Conservation (phyloP, 2,888 invertebrate genomes). For the Glomeris marginata region DNA sequence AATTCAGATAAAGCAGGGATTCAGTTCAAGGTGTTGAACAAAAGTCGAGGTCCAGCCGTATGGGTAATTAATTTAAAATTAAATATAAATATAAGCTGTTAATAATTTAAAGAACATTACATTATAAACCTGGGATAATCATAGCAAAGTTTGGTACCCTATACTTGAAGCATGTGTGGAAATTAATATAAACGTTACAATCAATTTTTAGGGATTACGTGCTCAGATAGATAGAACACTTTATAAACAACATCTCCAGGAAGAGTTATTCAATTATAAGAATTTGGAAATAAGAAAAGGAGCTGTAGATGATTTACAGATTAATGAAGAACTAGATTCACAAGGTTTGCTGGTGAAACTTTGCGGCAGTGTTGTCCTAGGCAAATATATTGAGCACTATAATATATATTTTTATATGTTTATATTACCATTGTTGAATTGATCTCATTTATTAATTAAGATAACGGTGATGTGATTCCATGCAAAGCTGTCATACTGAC, state of each 20-base stretch:
- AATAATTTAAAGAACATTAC: neutral
- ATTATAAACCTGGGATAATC: neutral
- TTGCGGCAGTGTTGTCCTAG: neutral
- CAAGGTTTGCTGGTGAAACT: conserved; percentile 6
- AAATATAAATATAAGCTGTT: conserved; percentile 2
- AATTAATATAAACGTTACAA: neutral
- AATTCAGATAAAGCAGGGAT: conserved; percentile 49
- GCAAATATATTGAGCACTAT: neutral
- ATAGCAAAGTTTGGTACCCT: neutral
- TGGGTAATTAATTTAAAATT: conserved; percentile 36
- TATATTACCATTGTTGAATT: neutral
- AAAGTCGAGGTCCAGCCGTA: conserved; percentile 68
- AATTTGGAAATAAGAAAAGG: conserved; percentile 52
- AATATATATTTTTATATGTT: neutral
- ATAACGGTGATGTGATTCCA: conserved; percentile 38
- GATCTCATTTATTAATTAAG: neutral
- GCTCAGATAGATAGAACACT: conserved; percentile 73
- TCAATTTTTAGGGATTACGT: conserved; percentile 43
- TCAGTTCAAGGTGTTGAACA: conserved; percentile 66
- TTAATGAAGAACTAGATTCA: conserved; percentile 27
- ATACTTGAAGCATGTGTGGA: neutral
- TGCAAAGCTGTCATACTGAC: conserved; percentile 59
- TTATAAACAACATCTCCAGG: conserved; percentile 60
- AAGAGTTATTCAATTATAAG: conserved; percentile 45
- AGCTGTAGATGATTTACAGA: conserved; percentile 62